phyloP scores from a whole-genome alignment of 1,140 invertebrate species.

The Drosophila baimaii region DNA sequence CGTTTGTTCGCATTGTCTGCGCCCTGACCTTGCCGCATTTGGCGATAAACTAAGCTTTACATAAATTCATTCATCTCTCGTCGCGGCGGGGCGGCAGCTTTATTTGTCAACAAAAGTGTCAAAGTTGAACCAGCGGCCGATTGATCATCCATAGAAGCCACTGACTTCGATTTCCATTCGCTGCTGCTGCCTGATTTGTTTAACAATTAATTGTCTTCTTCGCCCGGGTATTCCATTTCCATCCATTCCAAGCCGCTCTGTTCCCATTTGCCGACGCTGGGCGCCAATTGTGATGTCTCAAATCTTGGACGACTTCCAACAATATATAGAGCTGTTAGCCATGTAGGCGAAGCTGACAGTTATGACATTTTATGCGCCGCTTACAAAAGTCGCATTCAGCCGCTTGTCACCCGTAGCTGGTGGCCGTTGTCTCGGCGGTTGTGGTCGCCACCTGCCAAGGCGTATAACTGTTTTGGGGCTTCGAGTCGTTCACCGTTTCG shows the following conservation, averaged over 20 bases:
- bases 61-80: conserved; percentile 54
- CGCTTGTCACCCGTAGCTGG: conserved; percentile 25
- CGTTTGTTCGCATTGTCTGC: conserved; percentile 46
- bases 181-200: conserved; percentile 64
- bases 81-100: conserved; percentile 17
- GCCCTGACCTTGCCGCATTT: conserved; percentile 67
- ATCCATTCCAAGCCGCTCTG: conserved; percentile 27
- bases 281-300: conserved; percentile 40
- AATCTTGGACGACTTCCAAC: conserved; percentile 49
- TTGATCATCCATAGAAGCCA: conserved; percentile 60
- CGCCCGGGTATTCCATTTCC: conserved; percentile 47
- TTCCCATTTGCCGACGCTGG: conserved; percentile 41
- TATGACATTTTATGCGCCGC: conserved; percentile 79
- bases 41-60: conserved; percentile 63
- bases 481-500: conserved; percentile 50
- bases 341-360: conserved; percentile 64
- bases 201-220: conserved; percentile 64
- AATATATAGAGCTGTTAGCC: conserved; percentile 44
- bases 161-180: conserved; percentile 49
- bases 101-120: conserved; percentile 70
- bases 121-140: conserved; percentile 54
- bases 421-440: conserved; percentile 25
- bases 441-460: conserved; percentile 26
- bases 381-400: conserved; percentile 42
- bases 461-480: conserved; percentile 64